Evolutionary conservation across 2,113 vertebrate species (phyloP), one percentile per base, ranked within the genome.

Genomic region (Gorsachius goisagi): DNA sequence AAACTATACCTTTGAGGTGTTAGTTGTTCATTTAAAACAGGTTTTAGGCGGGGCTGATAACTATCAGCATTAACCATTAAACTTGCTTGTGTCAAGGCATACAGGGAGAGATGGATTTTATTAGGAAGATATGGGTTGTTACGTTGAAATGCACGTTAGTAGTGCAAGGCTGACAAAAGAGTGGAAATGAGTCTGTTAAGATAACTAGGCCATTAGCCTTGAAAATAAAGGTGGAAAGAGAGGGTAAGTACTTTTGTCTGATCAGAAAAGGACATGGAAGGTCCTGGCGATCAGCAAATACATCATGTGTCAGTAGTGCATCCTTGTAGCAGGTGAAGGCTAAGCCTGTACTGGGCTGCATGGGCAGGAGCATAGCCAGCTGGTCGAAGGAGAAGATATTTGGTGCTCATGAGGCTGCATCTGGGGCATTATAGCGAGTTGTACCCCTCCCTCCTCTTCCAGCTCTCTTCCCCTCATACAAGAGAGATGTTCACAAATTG

Each of bases 1-100:
- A 92, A 95, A 79, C 76, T 76, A 47, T 76, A 91, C 66, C 69
- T 95, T 68, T 91, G 64, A 95, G 92, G 60, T 73, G 28, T 87
- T 91, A 85, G 69, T 59, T 68, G 11, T 55, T 89, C 9, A 79
- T 89, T 92, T 93, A 58, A 60, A 92, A 82, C 11, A 75, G 28
- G 16, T 66, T 86, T 87, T 64, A 76, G 81, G 84, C 3, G 53
- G 69, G 80, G 74, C 67, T 90, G 66, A 47, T 83, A 91, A 69
- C 41, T 41, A 45, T 86, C 53, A 20, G 37, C 53, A 67, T 76
- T 95, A 82, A 66, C 84, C 55, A 62, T 79, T 91, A 53, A 47
- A 62, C 35, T 84, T 72, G n/a, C 45, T 68, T 56, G 21, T 82
- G 35, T 89, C 27, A 26, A 49, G 68, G 58, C 67, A 12, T 19